Base-by-base conservation (phyloP, 2,888 invertebrate genomes). In the Leptarthrus brevirostris region DNA sequence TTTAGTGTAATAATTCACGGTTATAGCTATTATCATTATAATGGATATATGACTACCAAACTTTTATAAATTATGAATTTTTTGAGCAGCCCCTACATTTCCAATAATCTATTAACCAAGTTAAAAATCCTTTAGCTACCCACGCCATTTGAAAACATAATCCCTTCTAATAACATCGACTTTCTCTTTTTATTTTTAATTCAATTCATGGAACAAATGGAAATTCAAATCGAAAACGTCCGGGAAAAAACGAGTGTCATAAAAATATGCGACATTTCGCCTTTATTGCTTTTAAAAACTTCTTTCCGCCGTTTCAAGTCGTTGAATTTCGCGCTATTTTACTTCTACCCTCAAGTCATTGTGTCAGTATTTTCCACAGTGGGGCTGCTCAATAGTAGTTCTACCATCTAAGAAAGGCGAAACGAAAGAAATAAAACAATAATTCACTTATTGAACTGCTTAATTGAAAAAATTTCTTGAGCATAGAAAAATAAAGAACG, bases 231-330 rank as follows among this genome's bases (percentile, higher is more conserved):
- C 47, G 56, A 72, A 72, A 47, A 72, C 44, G 44, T 30, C 44
- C 44, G 20, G 36, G 47, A 72, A 72, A 58, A 72, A 58, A 58
- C 56, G 44, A 44, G 54, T 83, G 85, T 84, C 85, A 84, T 83
- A 84, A 85, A 85, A 85, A 82, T 83, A 83, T 85, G 84, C 83
- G 85, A 83, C 85, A 85, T 84, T 85, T 84, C 82, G 83, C 81
- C 83, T 84, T 85, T 85, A 85, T 85, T 83, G 81, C 82, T 81
- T 83, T 82, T 81, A 81, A 82, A 83, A 83, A 83, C 83, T 83
- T 83, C 71, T 74, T 73, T 71, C 73, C 34, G 69, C 52, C 74
- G 66, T 64, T 74, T 69, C 71, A 73, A 71, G 49, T 73, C 61
- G 71, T 30, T 58, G 49, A 18, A 69, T 52, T 73, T 40, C 49